A percentile compares a stretch with the other conserved stretches of the same genome.
These are phyloP conservation scores for Diarsia rubi DNA, from an alignment of 2,888 invertebrate species.

Conservation along the genomic window DNA sequence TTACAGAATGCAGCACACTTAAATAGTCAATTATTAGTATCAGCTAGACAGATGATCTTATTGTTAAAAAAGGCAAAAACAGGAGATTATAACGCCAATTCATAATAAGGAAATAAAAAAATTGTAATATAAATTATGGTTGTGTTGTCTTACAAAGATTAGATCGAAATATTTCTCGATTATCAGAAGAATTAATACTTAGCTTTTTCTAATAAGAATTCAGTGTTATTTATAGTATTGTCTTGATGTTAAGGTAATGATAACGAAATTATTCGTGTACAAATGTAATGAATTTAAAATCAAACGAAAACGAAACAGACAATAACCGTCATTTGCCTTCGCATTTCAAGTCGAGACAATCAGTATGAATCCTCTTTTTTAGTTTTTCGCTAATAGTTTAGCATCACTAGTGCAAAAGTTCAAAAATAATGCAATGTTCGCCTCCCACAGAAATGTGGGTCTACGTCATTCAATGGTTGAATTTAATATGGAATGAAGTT, in stretches of 20 bases:
- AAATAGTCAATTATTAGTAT: conserved; percentile 40
- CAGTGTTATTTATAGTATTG: conserved; percentile 4
- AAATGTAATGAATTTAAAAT: conserved; percentile 29
- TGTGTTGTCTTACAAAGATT: conserved; percentile 12
- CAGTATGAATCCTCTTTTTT: not conserved
- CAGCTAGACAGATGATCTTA: conserved; percentile 19
- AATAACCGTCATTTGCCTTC: conserved; percentile 21
- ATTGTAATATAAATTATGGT: not conserved
- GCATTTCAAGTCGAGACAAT: too few relatives aligned
- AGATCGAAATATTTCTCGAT: conserved; percentile 6
- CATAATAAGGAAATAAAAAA: conserved; percentile 14
- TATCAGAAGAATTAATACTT: not conserved
- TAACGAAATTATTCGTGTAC: conserved; percentile 13
- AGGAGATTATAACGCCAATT: conserved; percentile 12
- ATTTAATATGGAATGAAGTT: not conserved
- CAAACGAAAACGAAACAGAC: conserved; percentile 1
- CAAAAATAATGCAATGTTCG: not conserved
- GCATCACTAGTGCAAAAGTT: not conserved
- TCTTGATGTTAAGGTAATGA: conserved; percentile 14
- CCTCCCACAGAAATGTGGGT: not conserved
- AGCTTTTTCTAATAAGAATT: conserved; percentile 13
- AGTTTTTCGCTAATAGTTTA: not conserved
- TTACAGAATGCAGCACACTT: conserved; percentile 19
- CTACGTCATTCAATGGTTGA: not conserved
- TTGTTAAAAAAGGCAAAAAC: not conserved